Base-by-base conservation (phyloP, 2,113 vertebrate species). In the Tychaedon coryphoeus region DNA sequence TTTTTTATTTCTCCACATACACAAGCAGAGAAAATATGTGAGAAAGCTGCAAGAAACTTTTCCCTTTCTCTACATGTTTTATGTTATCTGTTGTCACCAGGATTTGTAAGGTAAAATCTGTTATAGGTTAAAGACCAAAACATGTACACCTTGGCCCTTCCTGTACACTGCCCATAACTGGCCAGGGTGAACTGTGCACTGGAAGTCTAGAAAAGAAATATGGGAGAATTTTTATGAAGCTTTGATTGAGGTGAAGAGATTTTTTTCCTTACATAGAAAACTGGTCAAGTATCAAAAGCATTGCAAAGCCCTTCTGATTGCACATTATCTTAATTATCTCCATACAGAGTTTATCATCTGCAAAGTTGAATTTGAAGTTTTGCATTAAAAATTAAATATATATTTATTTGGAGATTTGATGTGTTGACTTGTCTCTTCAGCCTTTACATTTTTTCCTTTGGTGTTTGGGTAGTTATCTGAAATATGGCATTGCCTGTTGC, bases 111-210 rank as follows among this genome's bases (percentile, higher is more conserved):
- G 22, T 40, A 72, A 81, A 90, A 85, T 0, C 23, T 53, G 14
- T n/a, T 28, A 31, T 29, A 82, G 2, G 5, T 50, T 74, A 53
- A 74, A 70, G 22, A 22, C 2, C 2, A 77, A 83, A 47, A 14
- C 0, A 0, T 15, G 19, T 42, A 14, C 3, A 26, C 31, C 34
- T 62, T 67, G 19, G 16, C 14, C 15, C 5, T 7, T 60, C 36
- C 34, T 67, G 15, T 54, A 48, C 4, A 4, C 12, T 42, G 36
- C 42, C 12, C 10, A 8, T 2, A 43, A 29, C 5, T 36, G n/a
- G 3, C 20, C 28, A 28, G 34, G 11, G 25, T 0, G 3, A 88
- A 29, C 6, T 53, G 11, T 48, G 31, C 12, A 24, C 24, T 72
- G 19, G 7, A 83, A 79, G 10, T 25, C 33, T 48, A 6, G 31